A percentile compares a stretch with the other conserved stretches of the same genome.
phyloP scores from a whole-genome alignment of 2,113 vertebrate species.

The Cottus gobio region DNA sequence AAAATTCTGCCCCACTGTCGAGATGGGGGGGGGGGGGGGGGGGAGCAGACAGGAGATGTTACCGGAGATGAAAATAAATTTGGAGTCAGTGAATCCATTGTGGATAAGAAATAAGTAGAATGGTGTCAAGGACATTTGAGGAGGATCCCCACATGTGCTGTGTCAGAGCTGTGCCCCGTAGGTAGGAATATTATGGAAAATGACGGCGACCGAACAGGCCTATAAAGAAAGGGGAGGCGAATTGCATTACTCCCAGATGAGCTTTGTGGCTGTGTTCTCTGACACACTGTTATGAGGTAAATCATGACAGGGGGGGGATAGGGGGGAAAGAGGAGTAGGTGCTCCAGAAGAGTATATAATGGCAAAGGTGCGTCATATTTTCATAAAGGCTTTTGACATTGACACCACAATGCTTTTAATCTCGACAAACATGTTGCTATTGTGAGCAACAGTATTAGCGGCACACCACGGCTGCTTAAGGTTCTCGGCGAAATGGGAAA shows the following conservation, averaged over 20 bases:
- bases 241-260: slow-evolving; percentile 56
- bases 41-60: slow-evolving; percentile 21
- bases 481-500: slow-evolving; percentile 39
- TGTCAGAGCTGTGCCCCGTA: slow-evolving; percentile 17
- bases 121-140: slow-evolving; percentile 29
- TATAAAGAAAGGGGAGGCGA: slow-evolving; percentile 28
- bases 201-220: slow-evolving; percentile 7
- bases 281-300: slow-evolving; percentile 43
- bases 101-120: slow-evolving; percentile 10
- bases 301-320: slow-evolving; percentile 26
- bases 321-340: slow-evolving; percentile 20
- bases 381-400: slow-evolving; percentile 37
- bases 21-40: neutral
- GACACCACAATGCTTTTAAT: slow-evolving; percentile 58
- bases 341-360: slow-evolving; percentile 37
- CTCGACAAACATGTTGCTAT: slow-evolving; percentile 57
- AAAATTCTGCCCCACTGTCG: slow-evolving; percentile 24
- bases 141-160: neutral
- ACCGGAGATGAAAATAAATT: slow-evolving; percentile 44
- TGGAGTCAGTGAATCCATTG: slow-evolving; percentile 40
- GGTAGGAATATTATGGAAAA: slow-evolving; percentile 22
- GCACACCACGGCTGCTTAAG: slow-evolving; percentile 31
- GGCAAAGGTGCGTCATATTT: slow-evolving; percentile 10
- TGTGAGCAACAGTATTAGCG: slow-evolving; percentile 36
- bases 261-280: slow-evolving; percentile 48